Conservation (phyloP, 2,888 invertebrate species). For the Scaptomyza polygonia region DNA sequence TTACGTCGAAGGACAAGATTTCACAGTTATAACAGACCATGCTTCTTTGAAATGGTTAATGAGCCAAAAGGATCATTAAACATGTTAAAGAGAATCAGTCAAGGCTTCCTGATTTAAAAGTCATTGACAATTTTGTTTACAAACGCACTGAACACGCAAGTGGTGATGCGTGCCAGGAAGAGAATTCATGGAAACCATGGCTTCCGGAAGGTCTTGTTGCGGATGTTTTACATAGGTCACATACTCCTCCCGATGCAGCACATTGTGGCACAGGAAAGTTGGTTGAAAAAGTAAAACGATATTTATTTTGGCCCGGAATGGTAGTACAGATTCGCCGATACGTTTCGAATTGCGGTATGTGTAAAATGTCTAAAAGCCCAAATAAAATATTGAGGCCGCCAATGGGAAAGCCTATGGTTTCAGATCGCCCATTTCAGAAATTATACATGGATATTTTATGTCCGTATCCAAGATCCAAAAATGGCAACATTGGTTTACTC, state of each 20-base stretch:
- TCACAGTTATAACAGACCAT: too few relatives aligned
- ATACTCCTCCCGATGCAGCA: conserved; percentile 1
- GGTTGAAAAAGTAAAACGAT: background rate
- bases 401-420: background rate
- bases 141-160: background rate
- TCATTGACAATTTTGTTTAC: background rate
- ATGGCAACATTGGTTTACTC: background rate
- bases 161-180: background rate
- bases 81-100: too few relatives aligned
- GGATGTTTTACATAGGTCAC: background rate
- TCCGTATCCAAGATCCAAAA: background rate
- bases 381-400: background rate
- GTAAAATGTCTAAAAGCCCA: conserved; percentile 1
- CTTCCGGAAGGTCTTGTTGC: background rate
- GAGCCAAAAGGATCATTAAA: background rate
- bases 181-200: background rate
- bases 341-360: background rate
- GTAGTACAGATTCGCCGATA: background rate
- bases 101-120: too few relatives aligned
- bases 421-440: conserved; percentile 1
- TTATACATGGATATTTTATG: conserved; percentile 5
- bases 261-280: background rate
- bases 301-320: conserved; percentile 1
- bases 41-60: too few relatives aligned
- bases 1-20: too few relatives aligned